These are phyloP conservation scores for Drosophila siamana DNA, from an alignment of 2,888 invertebrate species.

Conservation along the genomic window DNA sequence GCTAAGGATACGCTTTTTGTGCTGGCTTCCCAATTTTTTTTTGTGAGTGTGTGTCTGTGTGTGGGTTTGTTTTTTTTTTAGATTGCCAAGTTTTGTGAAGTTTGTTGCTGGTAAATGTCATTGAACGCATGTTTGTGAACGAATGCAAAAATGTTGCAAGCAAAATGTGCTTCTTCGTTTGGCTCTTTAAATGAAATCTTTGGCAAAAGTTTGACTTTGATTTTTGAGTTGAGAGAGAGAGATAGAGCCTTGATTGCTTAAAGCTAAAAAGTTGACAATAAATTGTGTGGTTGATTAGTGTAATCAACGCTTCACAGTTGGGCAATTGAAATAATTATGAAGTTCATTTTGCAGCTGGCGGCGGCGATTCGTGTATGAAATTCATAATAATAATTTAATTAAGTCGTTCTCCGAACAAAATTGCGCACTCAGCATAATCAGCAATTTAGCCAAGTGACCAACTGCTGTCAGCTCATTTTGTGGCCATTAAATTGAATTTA, in stretches of 20 bases:
- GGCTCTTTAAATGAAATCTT: constrained; percentile 29
- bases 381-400: constrained; percentile 25
- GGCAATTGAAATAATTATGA: constrained; percentile 3
- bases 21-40: constrained; percentile 11
- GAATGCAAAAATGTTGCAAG: background rate
- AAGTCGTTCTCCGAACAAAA: constrained; percentile 13
- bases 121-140: constrained; percentile 42
- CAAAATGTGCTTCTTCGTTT: constrained; percentile 2
- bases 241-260: constrained; percentile 19
- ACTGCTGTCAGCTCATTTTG: constrained; percentile 48
- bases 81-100: constrained; percentile 28
- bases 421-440: constrained; percentile 39
- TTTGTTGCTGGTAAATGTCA: constrained; percentile 44
- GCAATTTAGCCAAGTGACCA: constrained; percentile 37
- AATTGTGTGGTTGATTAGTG: constrained; percentile 1
- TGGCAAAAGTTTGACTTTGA: constrained; percentile 10
- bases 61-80: background rate
- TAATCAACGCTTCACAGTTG: background rate
- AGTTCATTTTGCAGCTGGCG: background rate
- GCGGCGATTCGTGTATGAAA: constrained; percentile 8
- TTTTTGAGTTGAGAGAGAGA: background rate
- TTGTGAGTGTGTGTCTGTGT: too few relatives aligned
- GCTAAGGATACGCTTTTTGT: constrained; percentile 40
- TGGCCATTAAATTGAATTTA: constrained; percentile 68
- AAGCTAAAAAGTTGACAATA: constrained; percentile 9